Conservation (phyloP, 2,888 invertebrate species). For the Anticlea derivata region DNA sequence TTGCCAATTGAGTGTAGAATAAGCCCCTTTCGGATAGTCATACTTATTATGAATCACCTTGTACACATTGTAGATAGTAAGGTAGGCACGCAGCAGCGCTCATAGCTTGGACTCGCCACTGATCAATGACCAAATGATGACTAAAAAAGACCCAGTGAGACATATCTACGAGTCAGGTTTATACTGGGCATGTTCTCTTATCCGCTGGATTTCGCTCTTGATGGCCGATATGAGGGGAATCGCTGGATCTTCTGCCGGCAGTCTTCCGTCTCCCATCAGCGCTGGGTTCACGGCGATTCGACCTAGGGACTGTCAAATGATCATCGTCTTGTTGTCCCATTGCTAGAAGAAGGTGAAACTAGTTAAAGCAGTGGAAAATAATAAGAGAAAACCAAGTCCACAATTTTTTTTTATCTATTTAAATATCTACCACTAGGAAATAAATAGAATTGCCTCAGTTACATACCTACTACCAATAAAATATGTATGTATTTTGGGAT, state of each 20-base stretch:
- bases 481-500: no score
- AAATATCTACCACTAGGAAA: constrained; percentile 1
- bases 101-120: no score
- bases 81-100: no score
- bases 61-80: no score
- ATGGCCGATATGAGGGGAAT: constrained; percentile 93
- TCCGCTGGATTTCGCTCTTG: constrained; percentile 86
- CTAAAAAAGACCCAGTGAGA: neutral
- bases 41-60: no score
- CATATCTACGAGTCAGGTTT: constrained; percentile 49
- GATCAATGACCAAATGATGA: no score
- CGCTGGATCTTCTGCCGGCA: constrained; percentile 88
- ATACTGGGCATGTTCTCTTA: constrained; percentile 59
- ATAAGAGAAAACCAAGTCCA: neutral
- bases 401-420: no score
- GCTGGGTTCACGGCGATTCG: constrained; percentile 59
- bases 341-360: constrained; percentile 45
- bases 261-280: constrained; percentile 83
- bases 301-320: constrained; percentile 57
- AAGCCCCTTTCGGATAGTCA: no score
- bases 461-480: no score
- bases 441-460: neutral
- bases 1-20: no score
- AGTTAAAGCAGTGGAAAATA: constrained; percentile 30
- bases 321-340: constrained; percentile 55